Percentiles rank a stretch among this genome's conserved stretches.
These are phyloP conservation scores for Myrmophylax atrothorax DNA, from an alignment of 2,113 vertebrate species.

Conservation along the genomic window DNA sequence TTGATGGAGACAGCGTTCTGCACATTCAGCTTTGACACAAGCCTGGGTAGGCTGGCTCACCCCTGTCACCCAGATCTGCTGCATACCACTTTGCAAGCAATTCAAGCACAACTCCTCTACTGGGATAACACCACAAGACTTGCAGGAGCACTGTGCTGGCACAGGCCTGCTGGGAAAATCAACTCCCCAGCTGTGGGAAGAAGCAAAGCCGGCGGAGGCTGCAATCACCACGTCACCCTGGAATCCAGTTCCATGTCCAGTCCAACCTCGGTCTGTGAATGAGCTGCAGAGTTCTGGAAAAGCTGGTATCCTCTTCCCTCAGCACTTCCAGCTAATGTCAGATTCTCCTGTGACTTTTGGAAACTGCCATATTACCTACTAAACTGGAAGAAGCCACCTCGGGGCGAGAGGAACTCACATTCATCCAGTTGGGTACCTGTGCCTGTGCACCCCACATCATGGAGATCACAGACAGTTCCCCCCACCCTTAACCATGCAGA, in stretches of 20 bases:
- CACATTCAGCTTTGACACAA: slow-evolving; percentile 46
- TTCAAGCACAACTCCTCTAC: neutral
- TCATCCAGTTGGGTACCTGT: neutral
- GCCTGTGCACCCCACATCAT: neutral
- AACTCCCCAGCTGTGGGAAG: slow-evolving; percentile 53
- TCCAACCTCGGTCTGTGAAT: slow-evolving; percentile 36
- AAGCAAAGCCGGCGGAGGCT: neutral
- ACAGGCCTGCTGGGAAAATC: slow-evolving; percentile 19
- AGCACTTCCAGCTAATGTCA: neutral
- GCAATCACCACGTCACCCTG: slow-evolving; percentile 64
- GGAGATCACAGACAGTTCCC: neutral
- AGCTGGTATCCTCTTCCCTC: slow-evolving; percentile 56
- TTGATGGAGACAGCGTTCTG: slow-evolving; percentile 19
- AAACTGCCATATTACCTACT: neutral
- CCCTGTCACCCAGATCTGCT: neutral
- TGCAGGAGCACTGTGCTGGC: slow-evolving; percentile 6
- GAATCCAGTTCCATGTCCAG: slow-evolving; percentile 62
- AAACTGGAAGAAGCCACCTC: neutral
- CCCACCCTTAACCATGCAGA: neutral
- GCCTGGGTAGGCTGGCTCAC: neutral
- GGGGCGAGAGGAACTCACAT: neutral
- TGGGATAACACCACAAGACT: slow-evolving; percentile 32
- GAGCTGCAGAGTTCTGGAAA: slow-evolving; percentile 53
- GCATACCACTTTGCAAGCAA: neutral
- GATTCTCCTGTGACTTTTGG: neutral